A percentile compares a stretch with the other conserved stretches of the same genome.
Evolutionary conservation across 2,113 vertebrate species (phyloP).

Genomic region (Albula goreensis): DNA sequence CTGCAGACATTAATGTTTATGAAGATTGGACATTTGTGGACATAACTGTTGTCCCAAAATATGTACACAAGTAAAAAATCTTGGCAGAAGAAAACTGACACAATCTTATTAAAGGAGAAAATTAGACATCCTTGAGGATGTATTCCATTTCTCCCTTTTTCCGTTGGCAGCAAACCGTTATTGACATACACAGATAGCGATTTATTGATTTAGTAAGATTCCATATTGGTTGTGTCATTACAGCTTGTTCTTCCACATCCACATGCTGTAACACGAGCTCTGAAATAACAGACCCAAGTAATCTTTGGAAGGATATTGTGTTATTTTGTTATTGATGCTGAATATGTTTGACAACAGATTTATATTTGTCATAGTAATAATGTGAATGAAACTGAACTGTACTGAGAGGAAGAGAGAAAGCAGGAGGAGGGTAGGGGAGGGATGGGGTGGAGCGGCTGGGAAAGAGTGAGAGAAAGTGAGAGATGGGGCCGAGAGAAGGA

Average conservation of each 20-base stretch:
- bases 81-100: too few relatives aligned
- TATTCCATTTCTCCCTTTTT: background rate
- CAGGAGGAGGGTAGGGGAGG: background rate
- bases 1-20: background rate
- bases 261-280: too few relatives aligned
- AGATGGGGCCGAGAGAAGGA: too few relatives aligned
- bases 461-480: background rate
- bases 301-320: background rate
- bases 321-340: background rate
- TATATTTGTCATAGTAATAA: background rate
- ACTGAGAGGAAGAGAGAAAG: background rate
- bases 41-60: too few relatives aligned
- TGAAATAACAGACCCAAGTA: too few relatives aligned
- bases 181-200: slow-evolving; percentile 14
- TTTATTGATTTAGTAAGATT: slow-evolving; percentile 22
- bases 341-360: background rate
- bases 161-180: background rate
- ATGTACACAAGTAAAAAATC: too few relatives aligned
- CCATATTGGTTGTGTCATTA: slow-evolving; percentile 10
- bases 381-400: background rate
- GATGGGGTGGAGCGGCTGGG: too few relatives aligned
- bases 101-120: too few relatives aligned
- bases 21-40: background rate
- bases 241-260: slow-evolving; percentile 11
- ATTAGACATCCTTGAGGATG: too few relatives aligned